A percentile compares a stretch with the other conserved stretches of the same genome.
These are phyloP conservation scores for Drosophila ohnishii DNA, from an alignment of 1,140 invertebrate species.

Conservation along the genomic window DNA sequence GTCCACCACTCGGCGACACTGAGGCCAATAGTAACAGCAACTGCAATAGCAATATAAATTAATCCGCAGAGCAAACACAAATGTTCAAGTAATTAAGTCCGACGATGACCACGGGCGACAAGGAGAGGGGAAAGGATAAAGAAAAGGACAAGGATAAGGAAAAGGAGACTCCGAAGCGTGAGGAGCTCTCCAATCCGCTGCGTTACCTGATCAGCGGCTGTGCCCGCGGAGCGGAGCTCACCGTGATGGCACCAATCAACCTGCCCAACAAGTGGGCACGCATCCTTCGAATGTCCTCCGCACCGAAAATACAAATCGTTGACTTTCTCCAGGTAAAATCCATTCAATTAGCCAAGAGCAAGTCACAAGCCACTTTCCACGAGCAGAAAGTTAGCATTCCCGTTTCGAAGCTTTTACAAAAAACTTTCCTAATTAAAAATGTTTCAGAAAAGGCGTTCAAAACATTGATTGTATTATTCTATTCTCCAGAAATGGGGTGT, in stretches of 20 bases:
- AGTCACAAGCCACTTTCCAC: constrained; percentile 4
- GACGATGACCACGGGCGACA: constrained; percentile 27
- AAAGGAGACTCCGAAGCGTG: constrained; percentile 63
- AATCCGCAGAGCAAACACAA: constrained; percentile 35
- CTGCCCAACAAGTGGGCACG: constrained; percentile 85
- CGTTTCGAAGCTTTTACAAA: not conserved
- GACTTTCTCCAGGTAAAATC: constrained; percentile 84
- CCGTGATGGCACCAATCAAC: constrained; percentile 82
- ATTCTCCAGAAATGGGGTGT: not conserved
- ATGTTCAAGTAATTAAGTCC: constrained; percentile 49
- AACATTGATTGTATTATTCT: constrained; percentile 5
- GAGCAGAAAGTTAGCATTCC: constrained; percentile 10
- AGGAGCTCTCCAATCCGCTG: constrained; percentile 65
- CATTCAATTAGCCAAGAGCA: constrained; percentile 16
- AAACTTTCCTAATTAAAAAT: constrained; percentile 15
- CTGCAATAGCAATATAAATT: constrained; percentile 13
- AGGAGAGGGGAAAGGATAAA: constrained; percentile 14
- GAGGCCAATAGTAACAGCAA: constrained; percentile 2
- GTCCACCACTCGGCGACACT: not conserved
- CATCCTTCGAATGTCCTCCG: constrained; percentile 84
- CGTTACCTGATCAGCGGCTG: constrained; percentile 72
- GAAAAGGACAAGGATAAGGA: constrained; percentile 17
- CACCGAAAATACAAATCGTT: constrained; percentile 82
- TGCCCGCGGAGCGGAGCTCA: constrained; percentile 55
- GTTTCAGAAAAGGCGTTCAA: not conserved